Evolutionary conservation across 1,140 invertebrate species (phyloP), one percentile per base, ranked within the genome.

Genomic region (Belonocnema kinseyi): DNA sequence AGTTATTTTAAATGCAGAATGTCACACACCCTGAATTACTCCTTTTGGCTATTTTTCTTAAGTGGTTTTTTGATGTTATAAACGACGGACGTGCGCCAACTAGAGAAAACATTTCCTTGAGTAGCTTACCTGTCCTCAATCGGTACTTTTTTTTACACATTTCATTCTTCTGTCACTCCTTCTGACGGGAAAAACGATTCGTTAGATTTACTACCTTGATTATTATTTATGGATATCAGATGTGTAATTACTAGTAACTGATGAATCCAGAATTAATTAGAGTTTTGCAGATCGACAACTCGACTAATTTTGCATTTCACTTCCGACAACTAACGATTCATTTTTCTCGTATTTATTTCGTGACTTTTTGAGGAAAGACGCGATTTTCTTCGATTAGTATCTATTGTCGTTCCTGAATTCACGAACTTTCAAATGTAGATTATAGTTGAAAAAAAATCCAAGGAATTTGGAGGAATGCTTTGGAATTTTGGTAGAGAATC

Each of bases 51-150:
- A 76, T 79, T 66, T 80, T 77, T 73, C 21, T 75, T 77, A 56
- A 19, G 54, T 66, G 76, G 76, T 79, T 73, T 72, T 73, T 75
- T 73, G 75, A 66, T 80, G 40, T 79, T 66, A 46, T 46, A n/a
- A 66, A 40, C 61, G 26, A 66, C 13, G 5, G 16, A 46, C 26
- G 61, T 40, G 26, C 26, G 61, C 14, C 40, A 46, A n/a, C 40
- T 66, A n/a, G 14, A 13, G 33, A 56, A 56, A 56, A 10, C 6
- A 56, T 33, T 21, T 33, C 61, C 61, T 66, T 66, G 13, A 66
- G 61, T 66, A 33, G 26, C 33, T 66, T 26, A 46, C 21, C 61
- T 66, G 33, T 14, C 16, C 40, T 66, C 6, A 40, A 40, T 46
- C 4, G 40, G 33, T 16, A 33, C 40, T n/a, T n/a, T 16, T 40